These are phyloP conservation scores for Amphilophus citrinellus DNA, from an alignment of 2,113 vertebrate species.

Conservation along the genomic window DNA sequence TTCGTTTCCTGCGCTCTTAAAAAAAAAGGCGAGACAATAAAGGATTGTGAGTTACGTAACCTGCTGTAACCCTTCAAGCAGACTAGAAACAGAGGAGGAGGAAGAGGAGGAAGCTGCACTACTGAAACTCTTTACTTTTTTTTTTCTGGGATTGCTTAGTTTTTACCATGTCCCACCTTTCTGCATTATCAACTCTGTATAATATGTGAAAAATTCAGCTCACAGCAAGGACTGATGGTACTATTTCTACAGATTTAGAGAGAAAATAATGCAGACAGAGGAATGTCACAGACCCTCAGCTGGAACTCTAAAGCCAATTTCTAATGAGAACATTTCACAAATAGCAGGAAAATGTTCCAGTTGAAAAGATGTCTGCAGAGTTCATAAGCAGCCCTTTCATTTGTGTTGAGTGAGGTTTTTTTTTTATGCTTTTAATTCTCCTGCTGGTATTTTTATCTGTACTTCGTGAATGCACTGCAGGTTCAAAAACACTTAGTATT, in stretches of 20 bases:
- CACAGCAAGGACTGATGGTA: neutral
- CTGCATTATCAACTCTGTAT: neutral
- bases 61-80: neutral
- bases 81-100: neutral
- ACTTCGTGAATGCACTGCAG: neutral
- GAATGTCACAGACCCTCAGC: neutral
- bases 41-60: constrained; percentile 43
- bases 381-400: neutral
- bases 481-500: neutral
- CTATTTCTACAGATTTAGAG: neutral
- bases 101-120: neutral
- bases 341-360: neutral
- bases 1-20: neutral
- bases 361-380: neutral
- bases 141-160: constrained; percentile 9
- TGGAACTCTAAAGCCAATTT: neutral
- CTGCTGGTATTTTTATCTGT: constrained; percentile 1
- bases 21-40: neutral
- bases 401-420: neutral
- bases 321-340: neutral
- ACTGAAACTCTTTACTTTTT: neutral
- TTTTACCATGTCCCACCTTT: neutral
- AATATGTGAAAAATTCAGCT: neutral
- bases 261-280: neutral
- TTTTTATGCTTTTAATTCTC: neutral